phyloP scores from a whole-genome alignment of 2,888 invertebrate genomes.

The Candidula unifasciata region DNA sequence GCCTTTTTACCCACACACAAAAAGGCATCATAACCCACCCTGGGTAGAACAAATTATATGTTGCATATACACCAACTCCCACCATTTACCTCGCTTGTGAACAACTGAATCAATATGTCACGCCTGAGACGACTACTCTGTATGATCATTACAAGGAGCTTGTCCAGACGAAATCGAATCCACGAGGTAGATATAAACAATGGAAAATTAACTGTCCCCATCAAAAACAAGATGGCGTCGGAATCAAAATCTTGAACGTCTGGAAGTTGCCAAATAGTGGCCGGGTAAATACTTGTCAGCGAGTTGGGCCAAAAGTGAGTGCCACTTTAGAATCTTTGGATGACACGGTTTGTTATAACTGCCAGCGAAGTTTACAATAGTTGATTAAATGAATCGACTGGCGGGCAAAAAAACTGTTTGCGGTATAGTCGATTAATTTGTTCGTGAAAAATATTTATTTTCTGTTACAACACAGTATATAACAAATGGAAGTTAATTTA shows the following conservation, averaged over 20 bases:
- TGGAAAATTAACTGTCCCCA: conserved; percentile 43
- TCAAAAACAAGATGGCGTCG: conserved; percentile 35
- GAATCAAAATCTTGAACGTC: not conserved
- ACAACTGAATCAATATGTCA: conserved; percentile 43
- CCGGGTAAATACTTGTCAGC: conserved; percentile 23
- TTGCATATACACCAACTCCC: too few relatives aligned
- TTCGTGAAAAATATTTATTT: not conserved
- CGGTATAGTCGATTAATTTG: not conserved
- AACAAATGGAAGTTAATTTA: too few relatives aligned
- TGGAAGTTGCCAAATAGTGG: conserved; percentile 6
- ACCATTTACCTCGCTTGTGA: not conserved
- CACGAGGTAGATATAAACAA: conserved; percentile 46
- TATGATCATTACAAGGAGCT: conserved; percentile 23
- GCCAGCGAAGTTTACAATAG: conserved; percentile 36
- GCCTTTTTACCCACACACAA: too few relatives aligned
- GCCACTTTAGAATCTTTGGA: not conserved
- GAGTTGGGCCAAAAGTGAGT: not conserved
- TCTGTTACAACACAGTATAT: not conserved
- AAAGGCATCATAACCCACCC: too few relatives aligned
- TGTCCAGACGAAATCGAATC: conserved; percentile 38
- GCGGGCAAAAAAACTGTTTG: not conserved
- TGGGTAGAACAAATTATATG: too few relatives aligned
- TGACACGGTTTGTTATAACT: conserved; percentile 1
- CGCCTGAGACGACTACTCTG: not conserved
- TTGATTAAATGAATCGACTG: conserved; percentile 33